These are phyloP conservation scores for Cheilinus undulatus DNA, from an alignment of 2,113 vertebrate species.

Conservation along the genomic window DNA sequence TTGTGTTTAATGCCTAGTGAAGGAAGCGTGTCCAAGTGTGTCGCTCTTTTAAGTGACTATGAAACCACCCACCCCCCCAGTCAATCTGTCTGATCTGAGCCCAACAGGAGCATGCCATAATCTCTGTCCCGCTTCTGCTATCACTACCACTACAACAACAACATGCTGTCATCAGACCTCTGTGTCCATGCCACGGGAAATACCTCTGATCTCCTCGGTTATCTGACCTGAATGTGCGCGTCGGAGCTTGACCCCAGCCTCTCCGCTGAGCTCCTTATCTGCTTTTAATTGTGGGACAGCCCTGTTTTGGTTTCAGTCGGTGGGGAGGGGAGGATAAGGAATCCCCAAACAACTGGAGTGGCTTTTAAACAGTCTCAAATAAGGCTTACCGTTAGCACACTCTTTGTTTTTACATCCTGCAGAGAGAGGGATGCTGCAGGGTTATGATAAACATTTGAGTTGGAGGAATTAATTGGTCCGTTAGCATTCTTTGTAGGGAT, in stretches of 20 bases:
- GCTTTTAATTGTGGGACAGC: conserved; percentile 49
- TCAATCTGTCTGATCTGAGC: conserved; percentile 53
- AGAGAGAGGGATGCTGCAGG: neutral
- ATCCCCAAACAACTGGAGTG: conserved; percentile 16
- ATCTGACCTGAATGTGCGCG: conserved; percentile 42
- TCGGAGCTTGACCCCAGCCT: conserved; percentile 31
- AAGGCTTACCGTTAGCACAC: neutral
- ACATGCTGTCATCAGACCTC: conserved; percentile 4
- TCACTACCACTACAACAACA: conserved; percentile 27
- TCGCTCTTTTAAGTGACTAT: conserved; percentile 55
- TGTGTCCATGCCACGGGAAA: conserved; percentile 24
- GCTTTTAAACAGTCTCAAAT: conserved; percentile 26
- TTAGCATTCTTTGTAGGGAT: neutral
- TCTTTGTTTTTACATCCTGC: conserved; percentile 1
- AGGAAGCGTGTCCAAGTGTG: conserved; percentile 67
- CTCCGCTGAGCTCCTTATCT: conserved; percentile 62
- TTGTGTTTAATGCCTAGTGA: conserved; percentile 72
- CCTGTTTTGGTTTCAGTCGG: conserved; percentile 51
- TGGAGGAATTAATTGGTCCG: conserved; percentile 2
- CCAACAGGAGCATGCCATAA: conserved; percentile 38
- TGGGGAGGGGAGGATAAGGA: conserved; percentile 40
- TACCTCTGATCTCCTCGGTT: conserved; percentile 35
- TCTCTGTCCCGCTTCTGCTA: conserved; percentile 46
- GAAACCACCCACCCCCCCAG: conserved; percentile 40
- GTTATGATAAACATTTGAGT: conserved; percentile 12